phyloP scores from a whole-genome alignment of 2,888 invertebrate species.

The Tetranychus truncatus region DNA sequence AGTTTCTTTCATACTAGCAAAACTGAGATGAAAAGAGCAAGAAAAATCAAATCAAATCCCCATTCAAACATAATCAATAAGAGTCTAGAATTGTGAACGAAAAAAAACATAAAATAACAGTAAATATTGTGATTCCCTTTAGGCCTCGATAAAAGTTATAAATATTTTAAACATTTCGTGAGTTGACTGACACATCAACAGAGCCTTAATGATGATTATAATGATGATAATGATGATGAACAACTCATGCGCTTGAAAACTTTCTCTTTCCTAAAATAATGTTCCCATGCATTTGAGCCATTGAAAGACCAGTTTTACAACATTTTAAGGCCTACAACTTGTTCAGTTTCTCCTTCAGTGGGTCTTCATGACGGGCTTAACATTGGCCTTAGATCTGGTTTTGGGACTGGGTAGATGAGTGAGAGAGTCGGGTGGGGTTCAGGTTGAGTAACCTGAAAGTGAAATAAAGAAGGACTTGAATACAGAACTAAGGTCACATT shows the following conservation, averaged over 20 bases:
- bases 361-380: neutral
- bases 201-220: neutral
- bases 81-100: no score
- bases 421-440: neutral
- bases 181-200: neutral
- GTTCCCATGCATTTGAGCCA: neutral
- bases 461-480: neutral
- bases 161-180: neutral
- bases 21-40: no score
- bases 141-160: neutral
- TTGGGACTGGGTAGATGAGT: neutral
- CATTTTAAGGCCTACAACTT: neutral
- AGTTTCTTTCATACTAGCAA: no score
- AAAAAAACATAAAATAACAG: no score
- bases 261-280: neutral
- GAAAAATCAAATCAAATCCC: no score
- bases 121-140: neutral
- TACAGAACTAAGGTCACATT: neutral
- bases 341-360: neutral
- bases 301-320: neutral
- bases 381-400: neutral
- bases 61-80: no score
- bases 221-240: neutral
- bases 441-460: slow-evolving; percentile 1
- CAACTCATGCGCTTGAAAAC: neutral